Evolutionary conservation across 2,888 invertebrate species (phyloP).

Genomic region (Chaetogeoica ovagalla): DNA sequence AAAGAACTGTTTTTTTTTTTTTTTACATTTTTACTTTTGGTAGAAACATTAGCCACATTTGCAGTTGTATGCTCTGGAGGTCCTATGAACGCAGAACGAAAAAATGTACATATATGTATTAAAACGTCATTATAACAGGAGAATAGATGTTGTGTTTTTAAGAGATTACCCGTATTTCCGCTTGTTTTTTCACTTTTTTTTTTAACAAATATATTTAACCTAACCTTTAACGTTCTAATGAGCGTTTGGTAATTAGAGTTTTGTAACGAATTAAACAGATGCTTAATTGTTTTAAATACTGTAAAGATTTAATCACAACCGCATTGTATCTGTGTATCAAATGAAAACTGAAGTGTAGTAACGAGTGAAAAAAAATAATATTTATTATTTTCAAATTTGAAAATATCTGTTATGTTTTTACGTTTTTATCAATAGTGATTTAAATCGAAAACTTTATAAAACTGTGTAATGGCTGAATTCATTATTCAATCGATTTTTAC

Average conservation of each 20-base stretch:
- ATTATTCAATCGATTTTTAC: conserved; percentile 19
- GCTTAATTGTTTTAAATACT: conserved; percentile 20
- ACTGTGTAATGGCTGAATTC: background rate
- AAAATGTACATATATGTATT: conserved; percentile 28
- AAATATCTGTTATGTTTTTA: background rate
- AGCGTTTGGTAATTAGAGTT: conserved; percentile 34
- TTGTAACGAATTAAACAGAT: conserved; percentile 26
- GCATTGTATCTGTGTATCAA: background rate
- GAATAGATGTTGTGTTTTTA: conserved; percentile 41
- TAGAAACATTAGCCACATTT: conserved; percentile 37
- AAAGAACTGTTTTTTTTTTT: conserved; percentile 28
- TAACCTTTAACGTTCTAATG: conserved; percentile 35
- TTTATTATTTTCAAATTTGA: background rate
- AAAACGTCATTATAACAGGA: conserved; percentile 42
- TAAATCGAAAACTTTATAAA: background rate
- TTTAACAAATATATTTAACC: conserved; percentile 18
- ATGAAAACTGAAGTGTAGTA: background rate
- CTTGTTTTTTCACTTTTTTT: conserved; percentile 33
- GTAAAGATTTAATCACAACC: background rate
- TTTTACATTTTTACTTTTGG: background rate
- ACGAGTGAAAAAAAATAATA: background rate
- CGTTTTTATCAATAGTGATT: background rate
- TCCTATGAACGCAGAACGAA: conserved; percentile 20
- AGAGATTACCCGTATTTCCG: conserved; percentile 20
- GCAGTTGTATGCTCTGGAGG: conserved; percentile 4